These are phyloP conservation scores for Thamnophis sirtalis DNA, from an alignment of 2,113 vertebrate genomes.

Conservation along the genomic window DNA sequence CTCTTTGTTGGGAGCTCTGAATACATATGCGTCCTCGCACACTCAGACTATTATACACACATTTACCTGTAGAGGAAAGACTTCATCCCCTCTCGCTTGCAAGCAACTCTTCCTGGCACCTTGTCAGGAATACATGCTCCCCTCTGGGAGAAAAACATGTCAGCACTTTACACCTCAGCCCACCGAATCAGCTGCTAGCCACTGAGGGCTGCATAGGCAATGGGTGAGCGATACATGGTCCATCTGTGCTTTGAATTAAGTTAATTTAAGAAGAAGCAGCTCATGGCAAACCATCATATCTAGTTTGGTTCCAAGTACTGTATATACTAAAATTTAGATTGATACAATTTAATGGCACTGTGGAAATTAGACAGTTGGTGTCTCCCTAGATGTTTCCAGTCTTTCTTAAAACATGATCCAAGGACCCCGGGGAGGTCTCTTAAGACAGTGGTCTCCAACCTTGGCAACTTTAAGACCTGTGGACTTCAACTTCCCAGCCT, in stretches of 20 bases:
- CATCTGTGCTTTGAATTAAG: background rate
- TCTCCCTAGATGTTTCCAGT: background rate
- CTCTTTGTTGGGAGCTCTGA: background rate
- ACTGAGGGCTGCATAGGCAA: background rate
- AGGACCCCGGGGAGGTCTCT: background rate
- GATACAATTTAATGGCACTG: background rate
- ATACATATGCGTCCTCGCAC: background rate
- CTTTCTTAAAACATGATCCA: background rate
- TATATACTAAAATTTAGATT: background rate
- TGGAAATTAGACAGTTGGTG: background rate
- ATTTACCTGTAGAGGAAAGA: background rate
- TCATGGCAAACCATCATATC: background rate
- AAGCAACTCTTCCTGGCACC: background rate
- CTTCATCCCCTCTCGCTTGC: background rate
- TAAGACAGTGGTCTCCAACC: no score
- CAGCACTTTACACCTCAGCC: background rate
- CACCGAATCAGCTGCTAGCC: background rate
- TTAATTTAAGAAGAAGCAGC: background rate
- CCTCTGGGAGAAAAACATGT: background rate
- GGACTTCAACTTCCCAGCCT: no score
- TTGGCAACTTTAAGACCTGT: no score
- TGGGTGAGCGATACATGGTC: background rate
- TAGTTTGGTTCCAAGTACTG: background rate
- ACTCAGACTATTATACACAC: background rate
- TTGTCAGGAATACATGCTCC: background rate